phyloP scores from a whole-genome alignment of 30 jellyfish, hydroid and myxozoan genomes.

The Sanderia malayensis region DNA sequence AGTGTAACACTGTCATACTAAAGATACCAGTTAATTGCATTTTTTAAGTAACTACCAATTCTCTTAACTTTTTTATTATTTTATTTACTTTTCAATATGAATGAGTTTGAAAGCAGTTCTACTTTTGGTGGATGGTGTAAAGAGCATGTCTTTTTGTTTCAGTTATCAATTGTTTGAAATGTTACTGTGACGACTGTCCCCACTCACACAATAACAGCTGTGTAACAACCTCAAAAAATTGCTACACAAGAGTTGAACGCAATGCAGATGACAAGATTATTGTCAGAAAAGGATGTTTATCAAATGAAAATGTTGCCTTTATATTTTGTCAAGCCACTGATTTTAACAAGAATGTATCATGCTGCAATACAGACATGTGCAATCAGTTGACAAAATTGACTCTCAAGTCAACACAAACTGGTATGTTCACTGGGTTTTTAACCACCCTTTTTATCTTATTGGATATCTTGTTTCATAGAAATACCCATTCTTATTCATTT shows the following conservation, averaged over 20 bases:
- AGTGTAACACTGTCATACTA: too few species aligned
- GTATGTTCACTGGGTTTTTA: too few species aligned
- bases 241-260: slow-evolving; percentile 38
- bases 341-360: slow-evolving; percentile 37
- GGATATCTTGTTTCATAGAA: too few species aligned
- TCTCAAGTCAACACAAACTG: slow-evolving; percentile 11
- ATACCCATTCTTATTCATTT: too few species aligned
- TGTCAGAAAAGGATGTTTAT: slow-evolving; percentile 40
- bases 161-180: slow-evolving; percentile 7
- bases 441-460: too few species aligned
- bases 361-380: slow-evolving; percentile 50
- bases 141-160: neutral
- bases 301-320: slow-evolving; percentile 14
- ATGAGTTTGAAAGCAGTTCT: neutral
- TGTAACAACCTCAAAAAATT: slow-evolving; percentile 16
- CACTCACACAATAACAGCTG: slow-evolving; percentile 37
- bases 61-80: too few species aligned
- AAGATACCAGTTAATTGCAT: too few species aligned
- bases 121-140: neutral
- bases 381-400: slow-evolving; percentile 23
- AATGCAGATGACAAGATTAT: slow-evolving; percentile 17
- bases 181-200: slow-evolving; percentile 57
- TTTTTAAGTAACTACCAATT: too few species aligned
- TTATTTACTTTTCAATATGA: neutral
- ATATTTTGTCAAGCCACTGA: slow-evolving; percentile 43